These are phyloP conservation scores for Magallana gigas DNA, from an alignment of 1,140 invertebrate genomes.

Conservation along the genomic window DNA sequence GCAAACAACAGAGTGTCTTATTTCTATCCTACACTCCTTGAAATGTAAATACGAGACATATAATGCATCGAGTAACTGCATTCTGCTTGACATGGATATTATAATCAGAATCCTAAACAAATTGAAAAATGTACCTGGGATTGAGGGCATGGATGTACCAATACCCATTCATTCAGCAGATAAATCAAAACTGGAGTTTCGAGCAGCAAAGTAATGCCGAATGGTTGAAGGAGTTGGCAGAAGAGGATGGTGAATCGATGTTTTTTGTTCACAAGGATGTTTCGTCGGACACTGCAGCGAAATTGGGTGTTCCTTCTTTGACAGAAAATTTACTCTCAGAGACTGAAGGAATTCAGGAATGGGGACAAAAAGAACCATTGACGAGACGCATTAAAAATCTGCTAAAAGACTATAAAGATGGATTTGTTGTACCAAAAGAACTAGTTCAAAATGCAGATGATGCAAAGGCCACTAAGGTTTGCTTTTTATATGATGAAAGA, in stretches of 20 bases:
- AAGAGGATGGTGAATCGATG: conserved; percentile 58
- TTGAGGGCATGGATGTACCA: conserved; percentile 21
- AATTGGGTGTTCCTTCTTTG: conserved; percentile 66
- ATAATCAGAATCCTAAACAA: conserved; percentile 45
- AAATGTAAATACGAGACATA: neutral
- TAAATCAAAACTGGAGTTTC: conserved; percentile 48
- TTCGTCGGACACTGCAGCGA: conserved; percentile 61
- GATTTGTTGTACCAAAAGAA: conserved; percentile 73
- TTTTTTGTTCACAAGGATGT: conserved; percentile 67
- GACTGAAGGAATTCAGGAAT: conserved; percentile 64
- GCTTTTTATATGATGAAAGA: conserved; percentile 74
- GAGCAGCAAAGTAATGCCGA: conserved; percentile 55
- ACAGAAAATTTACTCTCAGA: conserved; percentile 61
- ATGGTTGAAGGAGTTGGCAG: conserved; percentile 49
- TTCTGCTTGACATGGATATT: conserved; percentile 41
- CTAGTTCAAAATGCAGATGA: conserved; percentile 80
- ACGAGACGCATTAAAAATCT: conserved; percentile 67
- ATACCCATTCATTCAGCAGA: conserved; percentile 50
- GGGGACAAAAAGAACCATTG: conserved; percentile 71
- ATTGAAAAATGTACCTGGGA: conserved; percentile 23
- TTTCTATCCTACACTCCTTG: neutral
- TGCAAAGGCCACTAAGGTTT: conserved; percentile 72
- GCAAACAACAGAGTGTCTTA: neutral
- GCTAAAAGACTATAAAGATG: conserved; percentile 69
- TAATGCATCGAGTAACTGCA: neutral